Conservation (phyloP, 2,113 vertebrate species). For the Lycaon pictus region DNA sequence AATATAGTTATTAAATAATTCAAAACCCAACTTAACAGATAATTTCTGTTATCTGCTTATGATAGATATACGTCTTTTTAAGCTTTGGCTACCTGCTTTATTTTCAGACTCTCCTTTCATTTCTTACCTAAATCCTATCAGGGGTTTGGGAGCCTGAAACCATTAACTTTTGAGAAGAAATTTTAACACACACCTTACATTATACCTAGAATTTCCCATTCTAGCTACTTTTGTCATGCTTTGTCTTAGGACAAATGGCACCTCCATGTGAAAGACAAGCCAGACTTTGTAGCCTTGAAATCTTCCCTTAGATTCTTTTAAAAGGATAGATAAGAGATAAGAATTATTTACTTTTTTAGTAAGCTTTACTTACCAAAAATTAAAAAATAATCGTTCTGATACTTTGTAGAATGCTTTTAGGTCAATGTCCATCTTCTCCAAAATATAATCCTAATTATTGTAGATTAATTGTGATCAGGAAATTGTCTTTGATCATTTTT, state of each 20-base stretch:
- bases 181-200: slow-evolving; percentile 32
- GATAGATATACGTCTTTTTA: not conserved
- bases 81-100: not conserved
- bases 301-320: not conserved
- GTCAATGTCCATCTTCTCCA: not conserved
- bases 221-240: not conserved
- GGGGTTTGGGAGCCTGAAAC: not conserved
- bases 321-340: not conserved
- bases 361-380: not conserved
- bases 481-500: slow-evolving; percentile 46
- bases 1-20: slow-evolving; percentile 19
- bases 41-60: not conserved
- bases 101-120: slow-evolving; percentile 19
- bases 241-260: slow-evolving; percentile 19
- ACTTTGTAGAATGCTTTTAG: slow-evolving; percentile 14
- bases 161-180: slow-evolving; percentile 35
- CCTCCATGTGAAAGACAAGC: not conserved
- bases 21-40: not conserved
- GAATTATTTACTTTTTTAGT: not conserved
- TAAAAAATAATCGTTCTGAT: slow-evolving; percentile 30
- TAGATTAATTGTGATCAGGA: slow-evolving; percentile 4
- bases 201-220: not conserved
- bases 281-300: not conserved
- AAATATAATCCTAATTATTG: slow-evolving; percentile 47
- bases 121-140: slow-evolving; percentile 26